phyloP scores from a whole-genome alignment of 2,797 vertebrate genomes.

The Odontamblyopus lacepedii region DNA sequence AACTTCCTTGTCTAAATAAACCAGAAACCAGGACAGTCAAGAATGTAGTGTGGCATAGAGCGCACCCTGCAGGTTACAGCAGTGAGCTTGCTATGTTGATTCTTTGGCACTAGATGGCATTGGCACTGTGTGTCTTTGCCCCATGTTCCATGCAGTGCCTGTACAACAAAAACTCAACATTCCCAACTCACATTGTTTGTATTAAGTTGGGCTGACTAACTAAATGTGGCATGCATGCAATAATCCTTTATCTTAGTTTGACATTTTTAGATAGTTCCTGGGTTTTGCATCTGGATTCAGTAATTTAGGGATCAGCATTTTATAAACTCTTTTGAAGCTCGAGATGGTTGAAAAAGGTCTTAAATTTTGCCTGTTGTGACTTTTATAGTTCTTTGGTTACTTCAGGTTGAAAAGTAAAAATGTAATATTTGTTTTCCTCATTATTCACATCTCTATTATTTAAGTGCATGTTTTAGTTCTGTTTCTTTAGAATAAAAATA shows the following conservation, averaged over 20 bases:
- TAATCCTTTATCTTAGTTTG: background rate
- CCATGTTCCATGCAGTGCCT: slow-evolving; percentile 12
- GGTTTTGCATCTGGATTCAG: background rate
- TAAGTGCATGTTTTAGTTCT: background rate
- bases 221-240: background rate
- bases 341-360: background rate
- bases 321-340: background rate
- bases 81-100: slow-evolving; percentile 48
- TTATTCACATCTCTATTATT: slow-evolving; percentile 21
- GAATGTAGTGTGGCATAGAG: slow-evolving; percentile 53
- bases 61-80: slow-evolving; percentile 63
- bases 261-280: background rate
- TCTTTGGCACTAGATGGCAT: slow-evolving; percentile 71
- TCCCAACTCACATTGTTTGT: background rate
- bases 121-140: slow-evolving; percentile 47
- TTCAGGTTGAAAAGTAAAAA: background rate
- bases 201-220: background rate
- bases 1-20: slow-evolving; percentile 79
- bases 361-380: background rate
- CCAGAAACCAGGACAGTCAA: slow-evolving; percentile 52
- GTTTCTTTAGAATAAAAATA: background rate
- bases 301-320: background rate
- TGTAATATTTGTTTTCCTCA: slow-evolving; percentile 57
- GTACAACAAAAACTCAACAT: background rate
- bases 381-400: background rate